Evolutionary conservation across 2,797 vertebrate species (phyloP).

Genomic region (Coregonus suidteri): DNA sequence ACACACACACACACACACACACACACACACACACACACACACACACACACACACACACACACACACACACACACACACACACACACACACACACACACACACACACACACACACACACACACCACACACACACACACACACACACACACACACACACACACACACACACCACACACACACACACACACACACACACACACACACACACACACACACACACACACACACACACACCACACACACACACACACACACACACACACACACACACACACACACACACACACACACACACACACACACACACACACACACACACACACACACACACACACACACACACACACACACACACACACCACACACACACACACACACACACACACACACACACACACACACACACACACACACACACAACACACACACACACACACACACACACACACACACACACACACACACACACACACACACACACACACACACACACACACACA

Average conservation of each 20-base stretch:
- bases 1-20: neutral
- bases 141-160: slow-evolving; percentile 3
- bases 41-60: too few species aligned
- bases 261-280: too few species aligned
- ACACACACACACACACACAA: neutral
- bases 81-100: neutral
- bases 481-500: too few species aligned
- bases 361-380: too few species aligned
- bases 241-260: too few species aligned
- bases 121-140: neutral
- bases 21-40: neutral
- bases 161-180: slow-evolving; percentile 22
- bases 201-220: neutral
- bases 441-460: slow-evolving; percentile 2
- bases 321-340: neutral
- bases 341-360: too few species aligned
- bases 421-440: slow-evolving; percentile 7
- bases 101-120: neutral
- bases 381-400: too few species aligned
- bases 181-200: neutral
- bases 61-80: too few species aligned
- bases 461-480: too few species aligned
- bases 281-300: too few species aligned
- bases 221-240: too few species aligned
- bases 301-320: too few species aligned